phyloP scores from a whole-genome alignment of 1,140 invertebrate genomes.

The Drosophila kanapiae region DNA sequence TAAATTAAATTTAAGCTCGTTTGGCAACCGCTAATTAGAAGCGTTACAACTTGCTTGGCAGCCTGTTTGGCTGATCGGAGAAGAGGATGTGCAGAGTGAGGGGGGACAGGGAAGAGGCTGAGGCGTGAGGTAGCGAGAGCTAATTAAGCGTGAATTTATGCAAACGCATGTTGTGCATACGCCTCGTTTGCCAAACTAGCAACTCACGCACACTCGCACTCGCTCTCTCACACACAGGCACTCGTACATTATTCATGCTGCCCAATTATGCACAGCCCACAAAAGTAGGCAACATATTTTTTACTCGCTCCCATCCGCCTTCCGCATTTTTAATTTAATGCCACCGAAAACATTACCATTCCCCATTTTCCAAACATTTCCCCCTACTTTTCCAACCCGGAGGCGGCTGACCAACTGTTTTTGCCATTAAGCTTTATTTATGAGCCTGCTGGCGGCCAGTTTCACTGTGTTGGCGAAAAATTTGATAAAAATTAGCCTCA shows the following conservation, averaged over 20 bases:
- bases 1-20: conserved; percentile 63
- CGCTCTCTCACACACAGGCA: conserved; percentile 1
- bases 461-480: conserved; percentile 18
- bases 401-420: conserved; percentile 63
- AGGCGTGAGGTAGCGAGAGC: conserved; percentile 37
- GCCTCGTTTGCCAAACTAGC: conserved; percentile 69
- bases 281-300: conserved; percentile 67
- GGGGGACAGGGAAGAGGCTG: not conserved
- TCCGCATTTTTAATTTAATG: conserved; percentile 55
- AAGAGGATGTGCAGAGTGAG: too few relatives aligned
- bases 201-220: conserved; percentile 47
- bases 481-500: conserved; percentile 53
- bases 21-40: conserved; percentile 66
- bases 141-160: conserved; percentile 82
- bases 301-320: conserved; percentile 27
- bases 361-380: not conserved
- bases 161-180: conserved; percentile 80
- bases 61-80: conserved; percentile 2
- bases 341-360: conserved; percentile 4
- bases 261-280: conserved; percentile 60
- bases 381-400: conserved; percentile 15
- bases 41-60: conserved; percentile 42
- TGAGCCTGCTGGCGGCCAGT: conserved; percentile 48
- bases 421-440: conserved; percentile 78
- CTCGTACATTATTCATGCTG: conserved; percentile 67